Evolutionary conservation across 2,888 invertebrate genomes (phyloP), one percentile per base, ranked within the genome.

Genomic region (Heliothis peltigera): DNA sequence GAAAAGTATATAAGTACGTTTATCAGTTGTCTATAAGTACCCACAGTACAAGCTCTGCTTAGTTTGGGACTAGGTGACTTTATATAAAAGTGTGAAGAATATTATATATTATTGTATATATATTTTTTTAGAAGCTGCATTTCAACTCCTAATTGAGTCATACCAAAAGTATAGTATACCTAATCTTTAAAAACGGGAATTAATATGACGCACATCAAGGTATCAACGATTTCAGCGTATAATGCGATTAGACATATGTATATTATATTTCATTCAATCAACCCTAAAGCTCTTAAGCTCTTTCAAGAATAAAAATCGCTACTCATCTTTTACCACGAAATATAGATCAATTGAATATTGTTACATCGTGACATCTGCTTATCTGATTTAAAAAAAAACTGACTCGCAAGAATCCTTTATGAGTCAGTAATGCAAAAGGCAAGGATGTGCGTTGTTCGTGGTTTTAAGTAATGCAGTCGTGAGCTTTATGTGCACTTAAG

Each of bases 381-480:
- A 73, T 74, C 72, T 55, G 69, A 74, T 74, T 64, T 69, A 57
- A 61, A 68, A 56, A 8, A 57, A 62, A 68, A 54, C 8, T 64
- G 22, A 54, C 48, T 64, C 43, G 46, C 60, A 43, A 35, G 75
- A 70, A 75, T 64, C 56, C 22, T 59, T 35, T 39, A 28, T 76
- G 69, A 76, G 55, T 76, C 75, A 76, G 25, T 32, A 3, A 46
- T 74, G 7, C 55, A 59, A 58, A 63, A 63, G 62, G 61, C 28
- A 35, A 43, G 44, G 59, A 72, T 72, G 58, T 43, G 44, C 60
- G 72, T 57, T 32, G 57, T 44, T 53, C 47, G 61, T 64, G 62
- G 65, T 77, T 66, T 54, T 19, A 21, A 60, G 76, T 66, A 64
- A 71, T 73, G 54, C 62, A 22, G 12, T 65, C 77, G 76, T 76